Conservation (phyloP, 2,113 vertebrate species). For the Martes martes region DNA sequence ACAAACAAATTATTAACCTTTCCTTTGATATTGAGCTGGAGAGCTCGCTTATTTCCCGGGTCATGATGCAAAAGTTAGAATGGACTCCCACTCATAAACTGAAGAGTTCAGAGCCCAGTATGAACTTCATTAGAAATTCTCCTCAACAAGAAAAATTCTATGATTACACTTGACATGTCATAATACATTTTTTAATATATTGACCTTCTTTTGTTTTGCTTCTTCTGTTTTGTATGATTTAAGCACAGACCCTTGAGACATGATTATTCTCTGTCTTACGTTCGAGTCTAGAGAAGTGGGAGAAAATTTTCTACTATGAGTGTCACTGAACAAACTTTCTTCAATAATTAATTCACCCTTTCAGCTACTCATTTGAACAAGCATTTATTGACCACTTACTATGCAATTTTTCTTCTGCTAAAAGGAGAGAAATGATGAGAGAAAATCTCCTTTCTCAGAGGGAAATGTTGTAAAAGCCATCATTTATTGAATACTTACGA, state of each 20-base stretch:
- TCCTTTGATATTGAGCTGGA: background rate
- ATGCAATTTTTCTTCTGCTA: background rate
- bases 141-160: background rate
- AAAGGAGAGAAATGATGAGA: conserved; percentile 14
- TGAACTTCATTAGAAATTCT: background rate
- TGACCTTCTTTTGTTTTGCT: background rate
- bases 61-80: background rate
- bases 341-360: background rate
- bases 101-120: background rate
- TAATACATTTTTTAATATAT: conserved; percentile 6
- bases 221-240: background rate
- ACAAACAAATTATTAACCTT: background rate
- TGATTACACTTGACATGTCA: background rate
- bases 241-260: background rate
- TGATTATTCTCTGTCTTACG: background rate
- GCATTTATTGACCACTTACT: background rate
- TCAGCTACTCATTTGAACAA: background rate
- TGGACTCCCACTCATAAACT: background rate
- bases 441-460: background rate
- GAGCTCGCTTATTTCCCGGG: background rate
- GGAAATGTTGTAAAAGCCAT: background rate
- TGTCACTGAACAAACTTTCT: background rate
- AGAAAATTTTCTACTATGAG: background rate
- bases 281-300: background rate
- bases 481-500: background rate